Conservation (phyloP, 92 coral and sea anemone genomes). For the Epizoanthus rinbou region DNA sequence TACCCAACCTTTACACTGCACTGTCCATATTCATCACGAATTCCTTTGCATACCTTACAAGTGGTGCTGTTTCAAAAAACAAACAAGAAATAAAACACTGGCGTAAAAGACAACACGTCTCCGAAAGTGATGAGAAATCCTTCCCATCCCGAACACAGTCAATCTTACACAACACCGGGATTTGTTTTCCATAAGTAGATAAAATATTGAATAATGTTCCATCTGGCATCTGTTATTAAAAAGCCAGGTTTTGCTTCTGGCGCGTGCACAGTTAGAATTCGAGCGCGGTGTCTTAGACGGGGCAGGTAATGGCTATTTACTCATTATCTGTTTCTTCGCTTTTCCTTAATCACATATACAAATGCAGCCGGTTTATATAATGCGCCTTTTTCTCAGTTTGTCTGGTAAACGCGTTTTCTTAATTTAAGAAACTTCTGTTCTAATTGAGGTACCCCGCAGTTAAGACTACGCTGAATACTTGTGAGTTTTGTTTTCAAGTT, state of each 20-base stretch:
- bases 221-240: constrained; percentile 15
- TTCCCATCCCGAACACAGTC: neutral
- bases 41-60: constrained; percentile 1
- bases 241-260: constrained; percentile 6
- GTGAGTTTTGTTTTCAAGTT: too few species aligned
- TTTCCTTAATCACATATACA: constrained; percentile 35
- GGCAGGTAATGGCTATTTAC: constrained; percentile 1
- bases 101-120: neutral
- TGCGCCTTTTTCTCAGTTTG: constrained; percentile 5
- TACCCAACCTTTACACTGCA: neutral
- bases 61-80: constrained; percentile 11
- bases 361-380: constrained; percentile 1
- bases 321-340: constrained; percentile 41
- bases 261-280: constrained; percentile 2
- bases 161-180: neutral
- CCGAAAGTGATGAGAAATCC: neutral
- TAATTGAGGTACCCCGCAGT: constrained; percentile 3
- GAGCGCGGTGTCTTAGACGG: constrained; percentile 8
- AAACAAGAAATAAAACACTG: constrained; percentile 17
- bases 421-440: constrained; percentile 61
- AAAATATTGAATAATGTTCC: neutral
- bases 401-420: constrained; percentile 51
- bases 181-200: neutral
- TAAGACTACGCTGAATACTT: too few species aligned
- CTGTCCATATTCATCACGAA: constrained; percentile 1